These are phyloP conservation scores for Orestias chungarensis DNA, from an alignment of 2,797 vertebrate species.

Conservation along the genomic window DNA sequence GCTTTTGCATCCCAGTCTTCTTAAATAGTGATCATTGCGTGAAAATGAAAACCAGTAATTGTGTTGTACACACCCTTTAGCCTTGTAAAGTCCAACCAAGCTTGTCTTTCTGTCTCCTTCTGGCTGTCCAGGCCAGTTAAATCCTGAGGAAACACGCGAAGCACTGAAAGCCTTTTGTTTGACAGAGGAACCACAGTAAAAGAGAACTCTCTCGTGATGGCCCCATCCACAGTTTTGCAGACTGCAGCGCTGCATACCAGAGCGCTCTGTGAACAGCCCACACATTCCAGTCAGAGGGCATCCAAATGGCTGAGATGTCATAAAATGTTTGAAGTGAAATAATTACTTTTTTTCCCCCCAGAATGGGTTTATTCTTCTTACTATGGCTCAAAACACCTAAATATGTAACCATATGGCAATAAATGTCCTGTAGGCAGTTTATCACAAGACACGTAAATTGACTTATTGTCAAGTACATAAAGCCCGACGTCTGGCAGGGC, in stretches of 20 bases:
- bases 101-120: constrained; percentile 15
- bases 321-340: constrained; percentile 34
- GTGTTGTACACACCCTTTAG: constrained; percentile 37
- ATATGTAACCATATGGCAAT: constrained; percentile 1
- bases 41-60: constrained; percentile 18
- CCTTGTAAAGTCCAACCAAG: constrained; percentile 32
- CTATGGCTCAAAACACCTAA: constrained; percentile 46
- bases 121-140: constrained; percentile 23
- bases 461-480: not conserved
- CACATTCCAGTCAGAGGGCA: constrained; percentile 64
- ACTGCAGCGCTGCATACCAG: constrained; percentile 59
- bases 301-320: constrained; percentile 62
- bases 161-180: constrained; percentile 40
- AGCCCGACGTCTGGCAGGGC: not conserved
- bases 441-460: too few species aligned
- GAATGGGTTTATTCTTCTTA: constrained; percentile 41
- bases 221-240: constrained; percentile 27
- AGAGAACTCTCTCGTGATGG: constrained; percentile 35
- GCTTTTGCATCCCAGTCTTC: not conserved
- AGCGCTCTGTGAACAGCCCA: constrained; percentile 52
- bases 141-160: constrained; percentile 41
- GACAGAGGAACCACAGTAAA: constrained; percentile 62
- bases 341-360: constrained; percentile 52
- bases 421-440: too few species aligned
- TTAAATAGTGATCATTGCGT: constrained; percentile 4